A percentile compares a stretch with the other conserved stretches of the same genome.
Evolutionary conservation across 2,113 vertebrate species (phyloP).

Genomic region (Edolisoma coerulescens): DNA sequence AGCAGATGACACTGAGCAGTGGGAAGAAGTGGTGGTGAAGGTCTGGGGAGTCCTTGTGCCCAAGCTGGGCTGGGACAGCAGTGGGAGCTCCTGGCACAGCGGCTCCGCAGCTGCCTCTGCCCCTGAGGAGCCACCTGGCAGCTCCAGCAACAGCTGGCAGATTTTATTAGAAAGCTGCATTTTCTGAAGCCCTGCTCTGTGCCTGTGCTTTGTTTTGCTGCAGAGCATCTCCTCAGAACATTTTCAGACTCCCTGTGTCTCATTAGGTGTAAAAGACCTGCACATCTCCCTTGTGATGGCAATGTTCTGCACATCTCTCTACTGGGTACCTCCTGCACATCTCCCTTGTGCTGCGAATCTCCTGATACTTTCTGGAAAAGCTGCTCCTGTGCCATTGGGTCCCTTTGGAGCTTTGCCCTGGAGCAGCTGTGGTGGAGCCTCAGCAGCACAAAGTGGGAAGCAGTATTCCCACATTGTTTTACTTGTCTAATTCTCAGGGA

Average conservation of each 20-base stretch:
- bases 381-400: neutral
- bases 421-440: neutral
- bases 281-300: neutral
- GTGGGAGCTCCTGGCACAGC: neutral
- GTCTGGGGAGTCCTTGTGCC: neutral
- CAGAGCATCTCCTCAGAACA: neutral
- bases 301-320: neutral
- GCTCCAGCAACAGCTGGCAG: neutral
- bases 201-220: neutral
- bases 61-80: neutral
- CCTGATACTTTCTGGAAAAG: neutral
- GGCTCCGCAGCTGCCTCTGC: neutral
- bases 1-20: fast-evolving
- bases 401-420: neutral
- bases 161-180: neutral
- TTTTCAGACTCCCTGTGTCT: neutral
- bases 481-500: neutral
- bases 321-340: neutral
- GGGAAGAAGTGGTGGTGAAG: neutral
- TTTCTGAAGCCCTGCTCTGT: neutral
- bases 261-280: neutral
- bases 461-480: neutral
- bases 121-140: neutral
- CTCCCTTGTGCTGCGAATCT: neutral
- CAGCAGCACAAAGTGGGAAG: neutral